Conservation (phyloP, 2,113 vertebrate species). For the Perca fluviatilis region DNA sequence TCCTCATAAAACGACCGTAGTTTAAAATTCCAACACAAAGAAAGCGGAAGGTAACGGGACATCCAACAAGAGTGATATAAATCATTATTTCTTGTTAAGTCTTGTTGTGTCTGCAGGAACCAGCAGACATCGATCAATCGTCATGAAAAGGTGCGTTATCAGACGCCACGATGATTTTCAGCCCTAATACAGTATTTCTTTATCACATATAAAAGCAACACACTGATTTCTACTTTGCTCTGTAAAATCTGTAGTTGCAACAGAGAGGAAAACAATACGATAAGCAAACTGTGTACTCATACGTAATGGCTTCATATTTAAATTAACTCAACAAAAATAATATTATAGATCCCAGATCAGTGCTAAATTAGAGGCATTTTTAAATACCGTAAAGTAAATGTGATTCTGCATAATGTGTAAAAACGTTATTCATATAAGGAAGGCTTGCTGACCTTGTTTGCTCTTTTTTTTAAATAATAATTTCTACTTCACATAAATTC, state of each 20-base stretch:
- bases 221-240: slow-evolving; percentile 15
- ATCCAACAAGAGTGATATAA: no score
- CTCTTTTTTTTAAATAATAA: not conserved
- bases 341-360: not conserved
- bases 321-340: not conserved
- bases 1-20: no score
- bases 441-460: not conserved
- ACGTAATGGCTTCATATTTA: slow-evolving; percentile 1
- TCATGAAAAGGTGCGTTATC: not conserved
- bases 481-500: not conserved
- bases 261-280: slow-evolving; percentile 2
- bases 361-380: not conserved
- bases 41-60: no score
- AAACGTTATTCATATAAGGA: not conserved
- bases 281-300: not conserved
- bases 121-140: not conserved
- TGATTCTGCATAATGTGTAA: not conserved
- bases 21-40: no score
- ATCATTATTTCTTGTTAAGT: no score
- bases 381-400: not conserved
- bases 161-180: not conserved
- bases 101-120: no score
- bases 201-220: slow-evolving; percentile 8
- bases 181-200: not conserved
- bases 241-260: slow-evolving; percentile 10